A percentile compares a stretch with the other conserved stretches of the same genome.
Evolutionary conservation across 92 coral and sea anemone genomes (phyloP).

Genomic region (Epizoanthus stellaris): DNA sequence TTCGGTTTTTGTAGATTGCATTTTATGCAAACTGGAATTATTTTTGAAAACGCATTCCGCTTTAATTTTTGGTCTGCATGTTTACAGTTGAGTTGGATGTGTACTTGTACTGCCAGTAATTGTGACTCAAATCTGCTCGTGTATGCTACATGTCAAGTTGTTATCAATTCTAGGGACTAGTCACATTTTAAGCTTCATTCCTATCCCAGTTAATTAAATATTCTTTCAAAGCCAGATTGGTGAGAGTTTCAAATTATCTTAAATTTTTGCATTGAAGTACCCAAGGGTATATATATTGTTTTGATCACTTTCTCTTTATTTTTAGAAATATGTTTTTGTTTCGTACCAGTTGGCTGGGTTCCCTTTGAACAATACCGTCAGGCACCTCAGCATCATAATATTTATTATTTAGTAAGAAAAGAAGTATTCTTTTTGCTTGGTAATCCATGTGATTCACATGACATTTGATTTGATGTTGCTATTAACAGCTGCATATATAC

Average conservation of each 20-base stretch:
- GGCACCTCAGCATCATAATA: neutral
- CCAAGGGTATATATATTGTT: neutral
- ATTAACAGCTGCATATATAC: too few species aligned
- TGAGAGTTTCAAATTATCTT: neutral
- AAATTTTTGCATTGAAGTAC: too few species aligned
- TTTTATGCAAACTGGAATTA: neutral
- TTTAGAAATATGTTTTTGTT: neutral
- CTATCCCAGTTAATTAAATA: neutral
- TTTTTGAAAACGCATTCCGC: neutral
- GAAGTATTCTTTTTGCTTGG: neutral
- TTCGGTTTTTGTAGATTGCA: neutral
- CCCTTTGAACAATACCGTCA: neutral
- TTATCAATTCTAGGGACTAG: neutral
- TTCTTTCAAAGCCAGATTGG: neutral
- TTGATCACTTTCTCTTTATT: neutral
- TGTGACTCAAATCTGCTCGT: neutral
- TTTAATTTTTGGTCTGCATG: neutral
- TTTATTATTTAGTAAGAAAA: neutral
- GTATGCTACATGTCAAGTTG: neutral
- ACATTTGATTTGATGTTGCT: neutral
- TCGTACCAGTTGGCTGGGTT: neutral
- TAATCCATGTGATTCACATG: neutral
- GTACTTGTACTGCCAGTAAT: neutral
- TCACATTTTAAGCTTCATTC: neutral
- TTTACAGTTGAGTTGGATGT: neutral